Evolutionary conservation across 2,113 vertebrate genomes (phyloP).

Genomic region (Callipepla squamata): DNA sequence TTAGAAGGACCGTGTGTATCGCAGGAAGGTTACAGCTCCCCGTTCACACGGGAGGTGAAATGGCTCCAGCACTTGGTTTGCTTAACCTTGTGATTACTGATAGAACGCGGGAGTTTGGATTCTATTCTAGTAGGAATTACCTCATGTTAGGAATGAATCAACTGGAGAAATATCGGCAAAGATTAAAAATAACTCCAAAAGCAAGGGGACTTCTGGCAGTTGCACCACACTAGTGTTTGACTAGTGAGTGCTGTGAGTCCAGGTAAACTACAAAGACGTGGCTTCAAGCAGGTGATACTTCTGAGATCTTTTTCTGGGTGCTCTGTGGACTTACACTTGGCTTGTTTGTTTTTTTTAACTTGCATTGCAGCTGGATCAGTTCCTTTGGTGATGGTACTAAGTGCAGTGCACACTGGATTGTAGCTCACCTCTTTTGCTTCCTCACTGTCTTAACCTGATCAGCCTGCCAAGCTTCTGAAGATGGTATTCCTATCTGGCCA

Average conservation of each 20-base stretch:
- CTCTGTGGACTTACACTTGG: not conserved
- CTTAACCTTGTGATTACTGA: conserved; percentile 40
- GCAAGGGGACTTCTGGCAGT: not conserved
- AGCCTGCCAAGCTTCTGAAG: not conserved
- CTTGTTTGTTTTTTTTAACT: not conserved
- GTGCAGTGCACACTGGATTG: not conserved
- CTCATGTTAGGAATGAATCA: conserved; percentile 24
- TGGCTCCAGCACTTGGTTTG: not conserved
- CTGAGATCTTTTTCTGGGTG: not conserved
- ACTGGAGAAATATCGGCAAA: conserved; percentile 6
- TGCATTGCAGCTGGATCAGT: not conserved
- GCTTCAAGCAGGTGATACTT: not conserved
- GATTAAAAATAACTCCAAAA: not conserved
- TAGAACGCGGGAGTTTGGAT: not conserved
- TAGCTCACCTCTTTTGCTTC: not conserved
- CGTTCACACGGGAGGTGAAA: not conserved
- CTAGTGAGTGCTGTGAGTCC: not conserved
- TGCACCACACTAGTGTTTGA: not conserved
- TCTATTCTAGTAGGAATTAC: not conserved
- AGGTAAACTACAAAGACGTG: not conserved
- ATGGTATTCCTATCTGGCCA: not conserved
- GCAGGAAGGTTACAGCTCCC: not conserved
- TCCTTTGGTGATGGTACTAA: not conserved
- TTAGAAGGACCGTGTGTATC: not conserved
- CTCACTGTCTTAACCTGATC: not conserved